Percentiles rank a stretch among this genome's conserved stretches.
These are phyloP conservation scores for Malachius bipustulatus DNA, from an alignment of 2,888 invertebrate genomes.

Conservation along the genomic window DNA sequence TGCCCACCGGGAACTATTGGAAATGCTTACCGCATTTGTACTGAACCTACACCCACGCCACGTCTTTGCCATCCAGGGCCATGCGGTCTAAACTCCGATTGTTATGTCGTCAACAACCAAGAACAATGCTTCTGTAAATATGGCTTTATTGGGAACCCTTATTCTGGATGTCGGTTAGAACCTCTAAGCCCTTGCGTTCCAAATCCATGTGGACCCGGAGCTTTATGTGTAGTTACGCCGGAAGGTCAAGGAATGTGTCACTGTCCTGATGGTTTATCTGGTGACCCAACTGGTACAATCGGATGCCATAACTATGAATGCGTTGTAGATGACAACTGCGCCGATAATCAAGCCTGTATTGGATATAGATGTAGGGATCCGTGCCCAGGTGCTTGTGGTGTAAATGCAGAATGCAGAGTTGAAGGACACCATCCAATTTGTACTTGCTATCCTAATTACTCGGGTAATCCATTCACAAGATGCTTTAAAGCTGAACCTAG, in stretches of 20 bases:
- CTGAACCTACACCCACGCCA: conserved; percentile 45
- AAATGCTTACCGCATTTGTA: conserved; percentile 71
- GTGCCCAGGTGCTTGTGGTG: conserved; percentile 70
- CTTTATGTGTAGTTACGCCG: conserved; percentile 55
- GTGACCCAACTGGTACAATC: conserved; percentile 57
- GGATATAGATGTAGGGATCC: conserved; percentile 71
- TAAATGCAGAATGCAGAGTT: conserved; percentile 59
- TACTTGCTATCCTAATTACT: conserved; percentile 56
- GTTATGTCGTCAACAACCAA: conserved; percentile 67
- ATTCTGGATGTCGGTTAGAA: conserved; percentile 59
- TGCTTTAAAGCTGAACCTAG: conserved; percentile 48
- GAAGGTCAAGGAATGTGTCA: conserved; percentile 60
- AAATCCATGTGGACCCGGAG: conserved; percentile 70
- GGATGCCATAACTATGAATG: conserved; percentile 75
- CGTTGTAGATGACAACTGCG: conserved; percentile 67
- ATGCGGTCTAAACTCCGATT: conserved; percentile 72
- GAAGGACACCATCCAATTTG: conserved; percentile 73
- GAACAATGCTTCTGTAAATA: conserved; percentile 74
- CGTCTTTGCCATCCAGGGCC: conserved; percentile 66
- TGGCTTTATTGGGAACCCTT: conserved; percentile 69
- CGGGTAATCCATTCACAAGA: conserved; percentile 66
- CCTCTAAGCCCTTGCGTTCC: conserved; percentile 61
- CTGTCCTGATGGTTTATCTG: conserved; percentile 63
- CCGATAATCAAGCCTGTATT: conserved; percentile 60
- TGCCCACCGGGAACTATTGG: conserved; percentile 74